phyloP scores from a whole-genome alignment of 2,113 vertebrate genomes.

The Cyphomyrus plagiostoma region DNA sequence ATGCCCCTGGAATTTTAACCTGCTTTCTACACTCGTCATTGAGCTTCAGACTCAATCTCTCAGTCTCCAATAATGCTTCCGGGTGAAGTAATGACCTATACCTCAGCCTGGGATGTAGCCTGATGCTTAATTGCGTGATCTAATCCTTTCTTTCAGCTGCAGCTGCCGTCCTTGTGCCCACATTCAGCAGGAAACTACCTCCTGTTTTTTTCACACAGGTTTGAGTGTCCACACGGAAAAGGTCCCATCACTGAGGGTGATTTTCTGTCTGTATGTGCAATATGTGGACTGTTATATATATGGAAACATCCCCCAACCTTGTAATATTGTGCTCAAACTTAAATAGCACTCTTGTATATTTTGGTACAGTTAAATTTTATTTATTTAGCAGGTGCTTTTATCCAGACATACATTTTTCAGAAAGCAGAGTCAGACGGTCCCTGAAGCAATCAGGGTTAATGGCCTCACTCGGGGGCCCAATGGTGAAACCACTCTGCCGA shows the following conservation, averaged over 20 bases:
- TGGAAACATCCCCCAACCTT: background rate
- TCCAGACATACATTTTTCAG: background rate
- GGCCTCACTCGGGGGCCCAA: background rate
- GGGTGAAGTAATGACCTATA: background rate
- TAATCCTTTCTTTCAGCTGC: background rate
- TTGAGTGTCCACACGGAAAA: background rate
- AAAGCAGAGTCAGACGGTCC: background rate
- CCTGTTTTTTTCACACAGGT: background rate
- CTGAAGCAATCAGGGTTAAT: background rate
- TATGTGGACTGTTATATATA: background rate
- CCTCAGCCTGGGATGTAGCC: background rate
- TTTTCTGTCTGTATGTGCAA: background rate
- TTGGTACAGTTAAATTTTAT: background rate
- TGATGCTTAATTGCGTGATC: background rate
- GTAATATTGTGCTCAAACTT: background rate
- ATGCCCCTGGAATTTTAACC: background rate
- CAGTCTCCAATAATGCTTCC: background rate
- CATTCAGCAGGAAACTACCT: background rate
- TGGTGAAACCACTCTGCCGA: background rate
- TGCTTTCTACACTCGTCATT: background rate
- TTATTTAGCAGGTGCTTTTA: background rate
- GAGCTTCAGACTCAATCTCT: background rate
- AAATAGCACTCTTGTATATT: background rate
- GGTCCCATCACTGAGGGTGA: background rate
- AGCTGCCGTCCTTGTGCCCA: background rate